Conservation (phyloP, 1,140 invertebrate species). For the Frieseomelitta varia region DNA sequence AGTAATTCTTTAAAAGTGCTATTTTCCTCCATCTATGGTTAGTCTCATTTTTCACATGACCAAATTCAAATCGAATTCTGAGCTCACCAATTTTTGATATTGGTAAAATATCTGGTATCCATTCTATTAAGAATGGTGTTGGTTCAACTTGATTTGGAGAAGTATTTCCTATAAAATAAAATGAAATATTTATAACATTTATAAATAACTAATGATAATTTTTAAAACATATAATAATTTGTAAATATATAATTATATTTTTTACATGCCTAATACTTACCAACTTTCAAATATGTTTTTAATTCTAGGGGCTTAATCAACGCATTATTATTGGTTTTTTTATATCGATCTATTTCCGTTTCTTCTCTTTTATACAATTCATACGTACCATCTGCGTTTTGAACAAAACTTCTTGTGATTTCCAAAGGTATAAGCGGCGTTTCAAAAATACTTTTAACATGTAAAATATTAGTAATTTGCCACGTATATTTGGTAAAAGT, state of each 20-base stretch:
- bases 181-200: background rate
- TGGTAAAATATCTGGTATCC: constrained; percentile 90
- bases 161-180: constrained; percentile 82
- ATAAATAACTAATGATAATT: background rate
- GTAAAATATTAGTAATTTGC: constrained; percentile 88
- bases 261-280: constrained; percentile 77
- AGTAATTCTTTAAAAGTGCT: constrained; percentile 69
- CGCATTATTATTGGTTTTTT: constrained; percentile 81
- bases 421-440: constrained; percentile 86
- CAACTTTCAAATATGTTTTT: constrained; percentile 89
- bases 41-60: constrained; percentile 80
- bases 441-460: constrained; percentile 90
- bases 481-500: constrained; percentile 89
- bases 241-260: background rate
- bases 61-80: constrained; percentile 86
- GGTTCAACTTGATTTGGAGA: constrained; percentile 84
- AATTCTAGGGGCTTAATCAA: constrained; percentile 86
- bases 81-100: constrained; percentile 87
- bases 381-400: constrained; percentile 87
- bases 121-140: constrained; percentile 89
- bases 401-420: constrained; percentile 86
- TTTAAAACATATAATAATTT: background rate
- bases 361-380: constrained; percentile 84
- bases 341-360: constrained; percentile 82
- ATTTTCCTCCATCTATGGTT: constrained; percentile 70